Base-by-base conservation (phyloP, 2,888 invertebrate genomes). In the Trypoxylon attenuatum region DNA sequence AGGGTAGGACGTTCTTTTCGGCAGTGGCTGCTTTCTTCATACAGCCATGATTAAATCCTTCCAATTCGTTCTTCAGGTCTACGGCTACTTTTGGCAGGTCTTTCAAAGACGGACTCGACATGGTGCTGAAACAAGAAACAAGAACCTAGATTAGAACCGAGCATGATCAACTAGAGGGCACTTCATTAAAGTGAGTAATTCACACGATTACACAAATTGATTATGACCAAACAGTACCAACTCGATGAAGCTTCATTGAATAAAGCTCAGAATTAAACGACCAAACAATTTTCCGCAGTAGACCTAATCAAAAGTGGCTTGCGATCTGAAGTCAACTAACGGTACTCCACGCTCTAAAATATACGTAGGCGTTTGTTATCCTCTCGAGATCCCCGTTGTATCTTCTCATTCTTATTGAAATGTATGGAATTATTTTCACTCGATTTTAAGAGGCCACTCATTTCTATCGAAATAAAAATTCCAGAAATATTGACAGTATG, bases 1-100 rank as follows among this genome's bases (percentile, higher is more conserved):
- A 95, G 60, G 98, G 98, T 81, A 98, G 90, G 68, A 96, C 91
- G 63, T 95, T 94, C 88, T 98, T 98, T 87, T 97, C 97, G 74
- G 94, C 92, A 58, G 96, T 97, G 79, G 93, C 93, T 5, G 96
- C 94, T 84, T 95, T 95, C 86, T 95, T 95, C 87, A 98, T 90
- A 83, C 94, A 93, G 83, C 93, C 92, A 65, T 94, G 91, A 88
- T 96, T 94, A 90, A 98, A 98, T 50, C 93, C 94, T 88, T 96
- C 95, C 80, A 98, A 90, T 89, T 97, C 96, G 85, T 93, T 94
- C 89, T 97, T 97, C 73, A 97, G 90, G 87, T 95, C 94, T 57
- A 91, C 91, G 76, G 94, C 94, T 73, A 97, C 96, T 90, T 96
- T 95, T 76, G 96, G 96, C 81, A 96, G 91, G 89, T 96, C 95